Base-by-base conservation (phyloP, 2,113 vertebrate species). In the Centropristis striata region DNA sequence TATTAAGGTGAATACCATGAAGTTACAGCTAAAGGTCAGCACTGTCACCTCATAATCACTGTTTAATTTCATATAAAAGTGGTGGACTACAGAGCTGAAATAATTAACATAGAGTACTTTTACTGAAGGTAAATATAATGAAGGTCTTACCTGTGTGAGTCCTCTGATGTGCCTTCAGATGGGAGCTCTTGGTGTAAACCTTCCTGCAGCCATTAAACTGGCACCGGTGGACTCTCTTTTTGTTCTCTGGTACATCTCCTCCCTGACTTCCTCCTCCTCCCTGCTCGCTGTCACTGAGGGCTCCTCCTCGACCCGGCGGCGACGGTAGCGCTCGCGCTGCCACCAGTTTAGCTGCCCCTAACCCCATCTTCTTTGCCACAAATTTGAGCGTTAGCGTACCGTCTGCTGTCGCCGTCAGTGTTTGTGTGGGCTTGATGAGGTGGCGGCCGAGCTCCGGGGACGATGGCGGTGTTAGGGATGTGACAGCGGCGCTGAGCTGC, bases 141-240 rank as follows among this genome's bases (percentile, higher is more conserved):
- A 39, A 42, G 1, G 5, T 71, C 90, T 79, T 95, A 99, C 98
- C 98, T 96, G 98, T 99, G 94, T 99, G 98, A 91, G 98, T 99
- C 94, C 98, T 97, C 96, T 99, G 98, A 93, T 99, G 98, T 69
- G 98, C 98, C 95, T 99, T 99, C 94, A 99, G 94, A 92, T 99
- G 98, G 84, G 98, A 99, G 90, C 98, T 99, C 95, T 99, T 99
- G 94, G 98, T 99, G 94, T 99, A 99, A 93, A 99, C 98, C 93
- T 99, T 99, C 86, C 98, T 96, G 93, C 98, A 99, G 90, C 98
- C 98, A 71, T 99, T 99, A 91, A 99, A 99, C 71, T 98, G 97
- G 90, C 98, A 99, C 85, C 98, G 96, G 85, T 99, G 98, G 84
- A 99, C 97, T 77, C 98, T 96, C 96, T 98, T 99, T 95, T 99